Percentiles rank a stretch among this genome's conserved stretches.
phyloP scores from a whole-genome alignment of 2,797 vertebrate genomes.

The Steatocranus sp. region DNA sequence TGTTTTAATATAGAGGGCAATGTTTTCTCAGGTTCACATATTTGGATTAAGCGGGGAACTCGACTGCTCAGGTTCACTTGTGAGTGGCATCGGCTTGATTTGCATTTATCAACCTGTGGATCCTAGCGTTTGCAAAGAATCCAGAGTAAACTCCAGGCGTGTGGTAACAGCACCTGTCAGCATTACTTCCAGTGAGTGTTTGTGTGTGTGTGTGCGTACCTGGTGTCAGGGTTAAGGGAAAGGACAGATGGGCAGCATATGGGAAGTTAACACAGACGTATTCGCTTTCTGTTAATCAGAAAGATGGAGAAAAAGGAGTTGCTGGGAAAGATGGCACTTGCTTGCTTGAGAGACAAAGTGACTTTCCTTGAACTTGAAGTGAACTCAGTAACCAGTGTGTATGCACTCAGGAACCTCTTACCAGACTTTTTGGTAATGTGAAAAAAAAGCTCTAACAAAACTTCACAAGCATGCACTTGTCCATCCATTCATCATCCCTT shows the following conservation, averaged over 20 bases:
- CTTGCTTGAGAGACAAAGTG: not conserved
- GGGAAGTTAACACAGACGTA: conserved; percentile 1
- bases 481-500: conserved; percentile 46
- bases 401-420: conserved; percentile 27
- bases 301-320: not conserved
- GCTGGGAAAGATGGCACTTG: not conserved
- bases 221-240: not conserved
- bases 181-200: not conserved
- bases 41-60: not conserved
- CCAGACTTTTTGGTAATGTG: not conserved
- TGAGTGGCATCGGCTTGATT: conserved; percentile 35
- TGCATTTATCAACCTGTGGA: conserved; percentile 18
- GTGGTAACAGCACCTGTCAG: conserved; percentile 41
- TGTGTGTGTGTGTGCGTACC: not conserved
- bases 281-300: conserved; percentile 14
- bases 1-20: conserved; percentile 4
- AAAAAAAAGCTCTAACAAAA: conserved; percentile 18
- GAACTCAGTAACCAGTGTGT: conserved; percentile 16
- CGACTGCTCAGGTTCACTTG: conserved; percentile 13
- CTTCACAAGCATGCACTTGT: conserved; percentile 62
- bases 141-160: conserved; percentile 32
- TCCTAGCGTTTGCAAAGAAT: conserved; percentile 13
- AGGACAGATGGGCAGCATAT: not conserved
- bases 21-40: conserved; percentile 12
- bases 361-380: conserved; percentile 51